Evolutionary conservation across 2,113 vertebrate species (phyloP).

Genomic region (Cariama cristata): DNA sequence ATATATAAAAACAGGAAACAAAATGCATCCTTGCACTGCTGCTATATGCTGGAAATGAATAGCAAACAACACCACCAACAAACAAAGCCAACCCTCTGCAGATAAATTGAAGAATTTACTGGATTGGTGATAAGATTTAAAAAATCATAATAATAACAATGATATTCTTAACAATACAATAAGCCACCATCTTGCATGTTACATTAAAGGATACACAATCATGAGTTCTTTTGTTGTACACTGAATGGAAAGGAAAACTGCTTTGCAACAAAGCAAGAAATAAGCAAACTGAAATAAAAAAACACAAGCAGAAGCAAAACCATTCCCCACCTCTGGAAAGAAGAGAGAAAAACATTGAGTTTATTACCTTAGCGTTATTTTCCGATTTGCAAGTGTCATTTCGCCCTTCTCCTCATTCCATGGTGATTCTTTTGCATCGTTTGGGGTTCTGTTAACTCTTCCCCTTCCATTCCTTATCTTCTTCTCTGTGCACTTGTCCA

Average conservation of each 20-base stretch:
- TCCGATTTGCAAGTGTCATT: slow-evolving; percentile 43
- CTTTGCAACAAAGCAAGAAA: slow-evolving; percentile 76
- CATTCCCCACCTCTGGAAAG: slow-evolving; percentile 64
- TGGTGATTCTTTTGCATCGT: slow-evolving; percentile 54
- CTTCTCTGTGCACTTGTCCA: slow-evolving; percentile 58
- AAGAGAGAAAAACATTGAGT: slow-evolving; percentile 68
- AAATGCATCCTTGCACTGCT: slow-evolving; percentile 80
- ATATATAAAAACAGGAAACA: slow-evolving; percentile 78
- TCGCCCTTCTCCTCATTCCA: slow-evolving; percentile 27
- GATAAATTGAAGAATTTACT: slow-evolving; percentile 73
- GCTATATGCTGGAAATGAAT: slow-evolving; percentile 75
- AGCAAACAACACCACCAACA: slow-evolving; percentile 66
- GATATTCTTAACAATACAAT: slow-evolving; percentile 24
- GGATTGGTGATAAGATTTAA: slow-evolving; percentile 58
- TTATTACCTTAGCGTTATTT: slow-evolving; percentile 63
- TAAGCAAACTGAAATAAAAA: slow-evolving; percentile 44
- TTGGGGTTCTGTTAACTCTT: slow-evolving; percentile 47
- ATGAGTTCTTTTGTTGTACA: slow-evolving; percentile 63
- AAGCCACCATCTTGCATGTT: slow-evolving; percentile 56
- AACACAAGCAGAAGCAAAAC: slow-evolving; percentile 67
- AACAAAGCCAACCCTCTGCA: slow-evolving; percentile 73
- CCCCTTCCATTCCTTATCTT: not conserved
- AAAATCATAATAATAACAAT: slow-evolving; percentile 3
- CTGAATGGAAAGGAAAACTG: slow-evolving; percentile 72
- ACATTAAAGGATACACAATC: slow-evolving; percentile 45